phyloP scores from a whole-genome alignment of 2,113 vertebrate species.

The Sialia sialis region DNA sequence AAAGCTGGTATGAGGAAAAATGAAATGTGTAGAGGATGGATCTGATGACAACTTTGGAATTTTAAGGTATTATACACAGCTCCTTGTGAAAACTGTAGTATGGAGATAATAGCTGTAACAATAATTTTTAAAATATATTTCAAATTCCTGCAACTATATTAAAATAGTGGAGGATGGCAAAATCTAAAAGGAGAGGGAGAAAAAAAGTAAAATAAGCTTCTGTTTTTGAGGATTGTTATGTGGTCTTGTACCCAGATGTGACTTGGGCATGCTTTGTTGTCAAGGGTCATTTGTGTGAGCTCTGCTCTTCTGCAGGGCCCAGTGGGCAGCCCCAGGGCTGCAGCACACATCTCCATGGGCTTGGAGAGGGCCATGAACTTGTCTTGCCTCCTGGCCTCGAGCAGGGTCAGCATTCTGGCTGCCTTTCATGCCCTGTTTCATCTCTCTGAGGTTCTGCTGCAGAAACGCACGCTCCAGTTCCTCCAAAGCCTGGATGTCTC shows the following conservation, averaged over 20 bases:
- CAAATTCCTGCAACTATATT: background rate
- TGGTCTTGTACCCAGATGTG: fast-evolving
- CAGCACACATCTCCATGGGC: background rate
- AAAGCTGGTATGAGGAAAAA: background rate
- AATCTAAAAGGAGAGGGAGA: background rate
- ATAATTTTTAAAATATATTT: background rate
- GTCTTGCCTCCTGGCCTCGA: background rate
- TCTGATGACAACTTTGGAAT: background rate
- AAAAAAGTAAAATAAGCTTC: background rate
- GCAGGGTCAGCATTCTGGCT: background rate
- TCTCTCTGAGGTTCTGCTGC: background rate
- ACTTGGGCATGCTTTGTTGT: background rate
- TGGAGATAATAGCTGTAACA: background rate
- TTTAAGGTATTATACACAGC: background rate
- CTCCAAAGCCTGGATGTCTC: background rate
- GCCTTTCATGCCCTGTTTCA: background rate
- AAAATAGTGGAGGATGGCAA: background rate
- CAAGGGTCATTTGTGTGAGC: background rate
- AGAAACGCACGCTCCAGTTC: background rate
- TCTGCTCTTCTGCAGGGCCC: background rate
- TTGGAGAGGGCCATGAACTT: background rate
- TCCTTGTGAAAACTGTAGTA: background rate
- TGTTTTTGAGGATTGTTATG: background rate
- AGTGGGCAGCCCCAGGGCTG: background rate
- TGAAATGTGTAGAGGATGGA: fast-evolving